Evolutionary conservation across 2,888 invertebrate species (phyloP), one percentile per base, ranked within the genome.

Genomic region (Andrena marginata): DNA sequence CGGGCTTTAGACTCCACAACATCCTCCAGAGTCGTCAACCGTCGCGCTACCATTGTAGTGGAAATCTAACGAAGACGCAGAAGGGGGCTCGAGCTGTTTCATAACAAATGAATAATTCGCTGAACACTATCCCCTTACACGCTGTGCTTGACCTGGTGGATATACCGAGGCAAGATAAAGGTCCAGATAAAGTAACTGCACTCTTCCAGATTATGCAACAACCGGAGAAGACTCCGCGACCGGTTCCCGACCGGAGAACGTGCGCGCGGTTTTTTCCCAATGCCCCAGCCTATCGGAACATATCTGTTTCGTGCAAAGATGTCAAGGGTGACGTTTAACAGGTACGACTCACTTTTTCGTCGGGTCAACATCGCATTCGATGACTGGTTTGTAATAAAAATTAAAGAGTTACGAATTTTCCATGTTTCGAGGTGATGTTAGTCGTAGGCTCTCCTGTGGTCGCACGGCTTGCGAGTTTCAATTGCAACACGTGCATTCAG

Each of bases 301-400:
- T 64, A 78, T 73, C 78, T 68, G 71, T 74, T 79, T 71, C 62
- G 48, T 76, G 60, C 60, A 83, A 80, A 69, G 74, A 77, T 85
- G 83, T 83, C 83, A 83, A 85, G 85, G 84, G 82, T 82, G 68
- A 49, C 62, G 56, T 77, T 68, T 77, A 51, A 75, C 42, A 67
- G 77, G 42, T 31, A 60, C 13, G 49, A 67, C 56, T 80, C 16
- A 29, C 16, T 67, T 68, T 77, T 77, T 67, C 29, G 20, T 56
- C n/a, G 54, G 7, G 5, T 23, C 23, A 56, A 48, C 73, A 33
- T 71, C 64, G 63, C 35, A 71, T 23, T 71, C 31, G 26, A 54
- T 42, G 23, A 20, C 29, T 13, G 10, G 23, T 67, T 60, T 16
- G 31, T 33, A 7, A n/a, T 16, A 31, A 16, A 56, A 20, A 10